These are phyloP conservation scores for Probosciger aterrimus DNA, from an alignment of 2,113 vertebrate species.

Conservation along the genomic window DNA sequence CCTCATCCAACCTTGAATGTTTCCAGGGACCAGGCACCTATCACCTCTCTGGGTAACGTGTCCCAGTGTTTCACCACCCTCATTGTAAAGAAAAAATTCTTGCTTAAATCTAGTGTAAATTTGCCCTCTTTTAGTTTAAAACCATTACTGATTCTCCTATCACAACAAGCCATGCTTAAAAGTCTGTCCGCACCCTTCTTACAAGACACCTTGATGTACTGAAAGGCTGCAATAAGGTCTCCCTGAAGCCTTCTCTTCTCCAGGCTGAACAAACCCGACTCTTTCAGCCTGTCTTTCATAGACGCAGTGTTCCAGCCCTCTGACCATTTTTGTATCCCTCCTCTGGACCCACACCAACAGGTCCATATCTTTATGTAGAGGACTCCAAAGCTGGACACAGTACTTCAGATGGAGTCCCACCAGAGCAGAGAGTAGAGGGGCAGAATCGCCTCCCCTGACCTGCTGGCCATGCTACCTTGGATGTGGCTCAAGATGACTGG, in stretches of 20 bases:
- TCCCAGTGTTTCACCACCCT: neutral
- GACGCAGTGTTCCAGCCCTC: neutral
- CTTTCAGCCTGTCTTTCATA: neutral
- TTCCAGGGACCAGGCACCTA: neutral
- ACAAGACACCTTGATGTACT: neutral
- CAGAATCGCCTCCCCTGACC: neutral
- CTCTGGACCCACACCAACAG: neutral
- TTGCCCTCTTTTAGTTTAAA: neutral
- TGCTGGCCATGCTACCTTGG: neutral
- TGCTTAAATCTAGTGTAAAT: neutral
- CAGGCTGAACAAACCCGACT: neutral
- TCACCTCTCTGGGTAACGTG: neutral
- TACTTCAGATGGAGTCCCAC: neutral
- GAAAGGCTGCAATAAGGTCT: neutral
- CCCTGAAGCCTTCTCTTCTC: neutral
- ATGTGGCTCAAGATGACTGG: neutral
- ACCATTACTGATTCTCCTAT: neutral
- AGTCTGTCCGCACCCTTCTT: neutral
- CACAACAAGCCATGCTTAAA: neutral
- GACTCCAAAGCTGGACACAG: neutral
- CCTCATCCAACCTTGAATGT: neutral
- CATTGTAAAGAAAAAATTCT: neutral
- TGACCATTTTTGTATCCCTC: neutral
- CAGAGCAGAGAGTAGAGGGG: neutral
- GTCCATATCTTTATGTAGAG: neutral